Evolutionary conservation across 2,113 vertebrate species (phyloP), one percentile per base, ranked within the genome.

Genomic region (Tetrax tetrax): DNA sequence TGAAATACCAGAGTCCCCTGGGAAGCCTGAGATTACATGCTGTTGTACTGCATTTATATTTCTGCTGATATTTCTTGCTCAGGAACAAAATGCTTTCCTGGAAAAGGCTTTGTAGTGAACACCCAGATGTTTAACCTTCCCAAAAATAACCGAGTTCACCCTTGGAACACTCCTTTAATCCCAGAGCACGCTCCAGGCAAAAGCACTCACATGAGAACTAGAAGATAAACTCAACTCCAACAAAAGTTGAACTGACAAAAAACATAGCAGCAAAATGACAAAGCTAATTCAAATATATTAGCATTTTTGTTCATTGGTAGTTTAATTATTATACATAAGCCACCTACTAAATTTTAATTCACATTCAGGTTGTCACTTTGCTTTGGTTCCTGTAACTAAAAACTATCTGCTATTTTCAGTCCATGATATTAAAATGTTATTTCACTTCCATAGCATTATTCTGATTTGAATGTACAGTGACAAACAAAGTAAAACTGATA

Each of bases 31-130:
- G 59, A 83, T 75, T 83, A 86, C 61, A 65, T 50, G 57, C 50
- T 81, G 25, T 6, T 75, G 71, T 25, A 25, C 74, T 64, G 41
- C 43, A 65, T 69, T 83, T 87, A 0, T 68, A 90, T 86, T 72
- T 94, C 64, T 95, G 83, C 59, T 80, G 83, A 12, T 56, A 31
- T 72, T 89, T 93, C 83, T 84, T 90, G 61, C 75, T 83, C 76
- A 85, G 90, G 41, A 95, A 87, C 35, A 93, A 90, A 95, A 59
- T 63, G 45, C 61, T 68, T 94, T 81, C 59, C 60, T 87, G 74
- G 77, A 77, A 95, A 66, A 82, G 24, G 16, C 66, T 94, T 94
- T 94, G 74, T 33, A 94, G 70, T 31, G 93, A 90, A 78, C 78
- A 92, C 72, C 78, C 69, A 77, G 63, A 70, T 77, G 47, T 88